Conservation (phyloP, 2,113 vertebrate genomes). For the Anoura caudifer region DNA sequence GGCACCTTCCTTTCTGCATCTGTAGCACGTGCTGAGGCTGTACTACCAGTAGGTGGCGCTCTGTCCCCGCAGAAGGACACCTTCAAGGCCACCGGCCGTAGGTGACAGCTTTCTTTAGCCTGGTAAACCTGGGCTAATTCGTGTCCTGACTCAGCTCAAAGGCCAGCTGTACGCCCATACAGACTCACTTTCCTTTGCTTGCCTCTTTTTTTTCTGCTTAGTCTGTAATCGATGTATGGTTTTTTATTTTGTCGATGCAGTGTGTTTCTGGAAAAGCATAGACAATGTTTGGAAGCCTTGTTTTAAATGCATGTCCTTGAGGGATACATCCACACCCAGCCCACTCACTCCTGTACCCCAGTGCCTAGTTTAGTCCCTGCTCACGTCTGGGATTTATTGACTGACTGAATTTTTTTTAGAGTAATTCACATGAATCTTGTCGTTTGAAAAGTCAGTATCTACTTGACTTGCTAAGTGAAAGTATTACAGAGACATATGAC, state of each 20-base stretch:
- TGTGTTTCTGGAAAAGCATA: background rate
- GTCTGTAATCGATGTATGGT: background rate
- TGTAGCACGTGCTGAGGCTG: background rate
- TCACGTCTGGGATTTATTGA: background rate
- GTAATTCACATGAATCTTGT: background rate
- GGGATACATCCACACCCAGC: fast-evolving
- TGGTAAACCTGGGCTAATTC: background rate
- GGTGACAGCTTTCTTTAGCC: fast-evolving
- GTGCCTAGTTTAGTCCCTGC: background rate
- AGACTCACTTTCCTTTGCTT: background rate
- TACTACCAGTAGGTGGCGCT: conserved; percentile 26
- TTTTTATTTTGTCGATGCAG: background rate
- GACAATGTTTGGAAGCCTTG: background rate
- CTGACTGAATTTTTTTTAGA: background rate
- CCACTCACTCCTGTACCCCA: background rate
- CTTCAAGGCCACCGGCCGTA: fast-evolving
- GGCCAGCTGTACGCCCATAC: background rate
- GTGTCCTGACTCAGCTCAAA: background rate
- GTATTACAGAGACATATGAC: background rate
- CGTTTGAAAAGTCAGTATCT: background rate
- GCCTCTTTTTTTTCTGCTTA: background rate
- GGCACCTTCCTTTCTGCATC: background rate
- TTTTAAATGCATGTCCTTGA: background rate
- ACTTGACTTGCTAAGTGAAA: background rate
- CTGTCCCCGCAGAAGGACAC: background rate